Base-by-base conservation (phyloP, 2,888 invertebrate species). In the Listrodromus nycthemerus region DNA sequence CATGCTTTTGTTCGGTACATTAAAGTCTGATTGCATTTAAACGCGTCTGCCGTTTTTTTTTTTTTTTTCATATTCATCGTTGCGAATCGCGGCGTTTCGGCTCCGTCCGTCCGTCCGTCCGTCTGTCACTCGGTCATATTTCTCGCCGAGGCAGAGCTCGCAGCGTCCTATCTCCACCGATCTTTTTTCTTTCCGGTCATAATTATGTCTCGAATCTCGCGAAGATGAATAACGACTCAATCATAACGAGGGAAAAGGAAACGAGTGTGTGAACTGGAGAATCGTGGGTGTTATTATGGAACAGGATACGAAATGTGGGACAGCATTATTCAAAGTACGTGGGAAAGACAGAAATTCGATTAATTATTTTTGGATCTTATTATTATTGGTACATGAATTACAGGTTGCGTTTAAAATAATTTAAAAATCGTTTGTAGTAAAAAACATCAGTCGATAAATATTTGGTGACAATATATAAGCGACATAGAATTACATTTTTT, bases 161-260 rank as follows among this genome's bases (percentile, higher is more conserved):
- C 30, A 16, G 52, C 61, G n/a, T 24, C 30, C 73, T 63, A 74
- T 74, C 73, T 74, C 48, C 73, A 37, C 63, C 13, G n/a, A 74
- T 76, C 65, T 75, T 50, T 50, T 63, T 21, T 69, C 63, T 61
- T 69, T 50, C 77, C 73, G 75, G 63, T 50, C 33, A 45, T 74
- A 48, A 33, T 52, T 50, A 50, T 21, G 27, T 83, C 69, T 69
- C 78, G 58, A 75, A 83, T 81, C 82, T 81, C 65, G 70, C 84
- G 79, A 83, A 79, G 82, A 85, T 84, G 81, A 86, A 85, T 84
- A 85, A 84, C 76, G 52, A 79, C 73, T 71, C 75, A 75, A 63
- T 65, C 41, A 66, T 27, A 58, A 48, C 58, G 65, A 55, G 30
- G 27, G 61, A 41, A 63, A 48, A 21, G 8, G n/a, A 37, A 71